Evolutionary conservation across 2,797 vertebrate species (phyloP), one percentile per base, ranked within the genome.

Genomic region (Sebastes hubbsi): DNA sequence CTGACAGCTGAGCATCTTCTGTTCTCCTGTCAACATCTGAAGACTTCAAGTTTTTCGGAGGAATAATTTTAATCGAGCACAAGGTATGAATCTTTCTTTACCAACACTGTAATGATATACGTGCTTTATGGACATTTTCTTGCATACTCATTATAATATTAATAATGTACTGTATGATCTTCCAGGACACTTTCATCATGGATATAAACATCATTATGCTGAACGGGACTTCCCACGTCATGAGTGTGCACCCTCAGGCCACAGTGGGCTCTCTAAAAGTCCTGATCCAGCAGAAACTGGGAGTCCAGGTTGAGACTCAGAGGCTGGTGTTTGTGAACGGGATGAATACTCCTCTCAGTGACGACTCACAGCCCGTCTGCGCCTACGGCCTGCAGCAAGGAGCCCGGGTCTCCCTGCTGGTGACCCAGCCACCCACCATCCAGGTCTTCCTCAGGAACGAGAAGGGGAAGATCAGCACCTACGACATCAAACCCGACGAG

Each of bases 391-490:
- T 96, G 18, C 8, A 9, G 3, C 2, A 77, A 0, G 92, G 91
- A 1, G 93, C 89, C 61, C 66, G 0, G 6, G 70, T 95, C 30
- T 71, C 61, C 1, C 89, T 95, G 74, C 85, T 95, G 86, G 18
- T 94, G 5, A 16, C 13, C 14, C 14, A 89, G 46, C 89, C 91
- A 1, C 1, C 8, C 1, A 12, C 54, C n/a, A 22, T 84, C 27
- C 89, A 96, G 66, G 93, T 96, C 72, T 95, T 95, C 54, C 78
- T 96, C 27, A 87, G 0, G 62, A 95, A 92, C 30, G 87, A 85
- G 0, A 89, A 91, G 42, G 92, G 92, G 1, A 1, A n/a, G 4
- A 2, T 0, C 0, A 80, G 1, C 49, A 92, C 94, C 0, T 96
- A 95, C 0, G 85, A 95, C 0, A 29, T 95, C 61, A 34, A 2